Conservation (phyloP, 2,888 invertebrate species). For the Apotomis turbidana region DNA sequence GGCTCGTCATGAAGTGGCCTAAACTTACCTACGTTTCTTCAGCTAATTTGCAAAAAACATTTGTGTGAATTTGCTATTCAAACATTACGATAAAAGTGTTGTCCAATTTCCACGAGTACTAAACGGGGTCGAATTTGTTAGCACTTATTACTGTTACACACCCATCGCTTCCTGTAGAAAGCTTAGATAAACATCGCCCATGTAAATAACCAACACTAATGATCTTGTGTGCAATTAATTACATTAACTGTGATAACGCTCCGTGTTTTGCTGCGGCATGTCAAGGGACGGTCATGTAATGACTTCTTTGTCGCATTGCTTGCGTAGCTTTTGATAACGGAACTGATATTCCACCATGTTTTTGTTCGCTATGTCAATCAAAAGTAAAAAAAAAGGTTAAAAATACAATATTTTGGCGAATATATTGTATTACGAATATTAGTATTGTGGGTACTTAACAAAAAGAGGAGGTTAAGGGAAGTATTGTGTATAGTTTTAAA, state of each 20-base stretch:
- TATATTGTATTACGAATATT: too few species aligned
- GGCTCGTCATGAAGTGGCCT: too few species aligned
- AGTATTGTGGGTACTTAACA: too few species aligned
- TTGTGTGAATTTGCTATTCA: slow-evolving; percentile 35
- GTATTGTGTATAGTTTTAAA: too few species aligned
- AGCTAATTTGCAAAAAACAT: slow-evolving; percentile 23
- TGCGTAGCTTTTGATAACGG: background rate
- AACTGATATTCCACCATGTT: background rate
- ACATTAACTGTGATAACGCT: slow-evolving; percentile 23
- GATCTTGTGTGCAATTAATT: slow-evolving; percentile 46
- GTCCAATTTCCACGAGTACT: slow-evolving; percentile 49
- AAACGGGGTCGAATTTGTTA: slow-evolving; percentile 69
- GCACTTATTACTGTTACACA: slow-evolving; percentile 61
- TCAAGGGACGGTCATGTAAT: slow-evolving; percentile 21
- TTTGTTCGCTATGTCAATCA: too few species aligned
- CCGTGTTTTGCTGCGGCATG: slow-evolving; percentile 14
- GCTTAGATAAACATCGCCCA: slow-evolving; percentile 60
- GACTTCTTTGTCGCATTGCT: background rate
- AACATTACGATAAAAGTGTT: slow-evolving; percentile 30
- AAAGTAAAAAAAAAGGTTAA: too few species aligned
- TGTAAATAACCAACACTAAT: slow-evolving; percentile 39
- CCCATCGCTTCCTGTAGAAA: slow-evolving; percentile 72
- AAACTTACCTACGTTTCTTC: too few species aligned
- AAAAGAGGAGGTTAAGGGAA: too few species aligned
- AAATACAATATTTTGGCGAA: too few species aligned